phyloP scores from a whole-genome alignment of 2,888 invertebrate genomes.

The Tachina grossa region DNA sequence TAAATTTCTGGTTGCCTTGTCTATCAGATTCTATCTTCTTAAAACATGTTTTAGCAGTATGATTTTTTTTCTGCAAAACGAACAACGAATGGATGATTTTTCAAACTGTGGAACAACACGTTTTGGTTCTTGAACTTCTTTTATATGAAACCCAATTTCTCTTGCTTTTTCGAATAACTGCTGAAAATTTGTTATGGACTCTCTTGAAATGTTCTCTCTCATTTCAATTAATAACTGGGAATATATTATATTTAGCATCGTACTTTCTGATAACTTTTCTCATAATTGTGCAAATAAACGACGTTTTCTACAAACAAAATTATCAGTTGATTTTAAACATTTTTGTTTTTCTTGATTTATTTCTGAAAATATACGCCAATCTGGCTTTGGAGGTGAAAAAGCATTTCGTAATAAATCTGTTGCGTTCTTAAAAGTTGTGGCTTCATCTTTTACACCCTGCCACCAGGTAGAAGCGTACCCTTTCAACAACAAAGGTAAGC shows the following conservation, averaged over 20 bases:
- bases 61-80: slow-evolving; percentile 37
- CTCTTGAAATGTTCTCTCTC: slow-evolving; percentile 1
- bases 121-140: slow-evolving; percentile 11
- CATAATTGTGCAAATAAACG: slow-evolving; percentile 39
- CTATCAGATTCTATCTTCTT: slow-evolving; percentile 31
- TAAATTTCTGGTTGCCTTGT: slow-evolving; percentile 11
- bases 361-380: no score
- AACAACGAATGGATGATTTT: not conserved
- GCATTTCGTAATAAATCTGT: no score
- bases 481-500: no score
- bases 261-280: slow-evolving; percentile 33
- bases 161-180: slow-evolving; percentile 15
- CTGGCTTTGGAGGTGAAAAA: no score
- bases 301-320: no score
- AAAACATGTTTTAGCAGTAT: not conserved
- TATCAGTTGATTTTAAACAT: no score
- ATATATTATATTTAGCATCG: slow-evolving; percentile 43
- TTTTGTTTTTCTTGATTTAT: no score
- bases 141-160: slow-evolving; percentile 8
- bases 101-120: not conserved
- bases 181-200: slow-evolving; percentile 22
- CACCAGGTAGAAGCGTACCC: no score
- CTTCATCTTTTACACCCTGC: no score
- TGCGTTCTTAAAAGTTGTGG: no score
- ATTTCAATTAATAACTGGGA: not conserved